A percentile compares a stretch with the other conserved stretches of the same genome.
Evolutionary conservation across 2,888 invertebrate genomes (phyloP).

Genomic region (Sarcophaga subvicina): DNA sequence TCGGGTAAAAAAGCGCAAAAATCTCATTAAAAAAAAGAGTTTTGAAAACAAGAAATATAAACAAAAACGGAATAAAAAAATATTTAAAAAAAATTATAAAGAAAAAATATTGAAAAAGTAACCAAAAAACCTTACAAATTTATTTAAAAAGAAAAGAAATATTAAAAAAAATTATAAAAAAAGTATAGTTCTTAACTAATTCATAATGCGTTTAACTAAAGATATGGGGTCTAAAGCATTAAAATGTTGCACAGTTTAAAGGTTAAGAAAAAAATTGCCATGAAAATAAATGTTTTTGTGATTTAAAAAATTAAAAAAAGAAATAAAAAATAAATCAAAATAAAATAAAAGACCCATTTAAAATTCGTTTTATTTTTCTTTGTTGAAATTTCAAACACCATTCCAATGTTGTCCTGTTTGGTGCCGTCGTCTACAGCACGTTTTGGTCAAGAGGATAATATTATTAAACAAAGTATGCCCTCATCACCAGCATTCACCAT

Average conservation of each 20-base stretch:
- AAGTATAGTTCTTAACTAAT: background rate
- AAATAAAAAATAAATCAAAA: slow-evolving; percentile 1
- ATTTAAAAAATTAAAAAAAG: background rate
- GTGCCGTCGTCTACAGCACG: slow-evolving; percentile 81
- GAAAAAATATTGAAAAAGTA: background rate
- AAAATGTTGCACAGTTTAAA: background rate
- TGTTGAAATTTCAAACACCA: slow-evolving; percentile 71
- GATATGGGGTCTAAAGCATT: no score
- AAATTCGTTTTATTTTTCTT: background rate
- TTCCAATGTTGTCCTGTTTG: slow-evolving; percentile 83
- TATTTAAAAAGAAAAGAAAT: background rate
- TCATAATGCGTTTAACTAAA: no score
- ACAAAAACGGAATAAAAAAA: background rate
- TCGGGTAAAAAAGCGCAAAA: background rate
- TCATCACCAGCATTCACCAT: slow-evolving; percentile 82
- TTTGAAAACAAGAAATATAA: slow-evolving; percentile 10
- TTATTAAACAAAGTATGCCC: slow-evolving; percentile 81
- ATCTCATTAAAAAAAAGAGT: background rate
- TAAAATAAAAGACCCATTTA: background rate
- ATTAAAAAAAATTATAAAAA: background rate
- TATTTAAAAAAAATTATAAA: background rate
- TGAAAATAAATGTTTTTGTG: background rate
- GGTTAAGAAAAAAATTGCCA: no score
- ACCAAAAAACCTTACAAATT: background rate
- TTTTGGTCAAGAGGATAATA: slow-evolving; percentile 82